Evolutionary conservation across 1,140 invertebrate species (phyloP), one percentile per base, ranked within the genome.

Genomic region (Myzus persicae): DNA sequence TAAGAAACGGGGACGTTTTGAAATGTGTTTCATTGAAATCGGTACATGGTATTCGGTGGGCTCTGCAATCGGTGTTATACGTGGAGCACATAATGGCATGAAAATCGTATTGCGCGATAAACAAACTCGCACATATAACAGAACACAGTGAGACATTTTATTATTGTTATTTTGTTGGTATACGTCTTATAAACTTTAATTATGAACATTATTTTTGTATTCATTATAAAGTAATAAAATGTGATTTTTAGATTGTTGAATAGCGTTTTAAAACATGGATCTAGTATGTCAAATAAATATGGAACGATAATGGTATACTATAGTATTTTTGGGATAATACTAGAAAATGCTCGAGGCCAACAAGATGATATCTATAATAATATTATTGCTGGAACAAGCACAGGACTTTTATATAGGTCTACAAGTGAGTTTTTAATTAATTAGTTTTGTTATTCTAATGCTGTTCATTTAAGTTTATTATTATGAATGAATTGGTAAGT

Each of bases 21-120:
- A 98, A 95, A 95, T 99, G 93, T 98, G 98, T n/a, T 98, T 99
- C 95, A 98, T 98, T 94, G 98, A 99, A 95, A 99, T 99, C 94
- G 99, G 99, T 94, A 97, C 97, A 94, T 97, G 97, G 67, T 98
- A 97, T 94, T 97, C 98, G 96, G 95, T 96, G 94, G 98, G 98
- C 93, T 98, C 97, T 94, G 96, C 96, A 92, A 95, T 98, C 92
- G 98, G 98, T 31, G 98, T 98, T 40, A 95, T 97, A 67, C 96
- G 96, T 94, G 98, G 98, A 67, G 96, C 99, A 67, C 98, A 98
- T 94, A 97, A 97, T 95, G 98, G 98, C 85, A 95, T 99, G 2
- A 97, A 97, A 96, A 97, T 97, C 81, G 99, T 98, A 18, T 97
- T 97, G 90, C 95, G 97, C 59, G 97, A 97, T 91, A 97, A 98